phyloP scores from a whole-genome alignment of 2,113 vertebrate genomes.

The Pristiophorus japonicus region DNA sequence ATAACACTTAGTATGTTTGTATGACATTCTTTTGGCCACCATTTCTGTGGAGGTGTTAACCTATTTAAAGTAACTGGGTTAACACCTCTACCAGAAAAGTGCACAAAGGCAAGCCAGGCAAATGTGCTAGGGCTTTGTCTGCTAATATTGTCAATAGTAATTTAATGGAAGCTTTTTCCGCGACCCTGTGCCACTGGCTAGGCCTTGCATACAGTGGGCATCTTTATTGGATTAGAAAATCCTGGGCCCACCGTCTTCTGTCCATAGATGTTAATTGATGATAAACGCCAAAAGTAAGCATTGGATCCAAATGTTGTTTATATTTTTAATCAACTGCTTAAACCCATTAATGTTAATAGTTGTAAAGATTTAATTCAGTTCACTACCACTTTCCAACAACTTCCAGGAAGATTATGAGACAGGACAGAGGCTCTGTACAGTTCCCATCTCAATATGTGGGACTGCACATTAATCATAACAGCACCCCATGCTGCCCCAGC shows the following conservation, averaged over 20 bases:
- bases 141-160: too few species aligned
- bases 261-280: too few species aligned
- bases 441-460: too few species aligned
- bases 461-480: background rate
- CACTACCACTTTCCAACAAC: background rate
- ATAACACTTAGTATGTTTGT: too few species aligned
- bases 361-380: too few species aligned
- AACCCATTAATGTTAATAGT: too few species aligned
- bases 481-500: background rate
- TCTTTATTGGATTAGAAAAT: background rate
- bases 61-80: background rate
- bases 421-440: background rate
- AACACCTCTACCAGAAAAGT: background rate
- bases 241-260: background rate
- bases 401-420: background rate
- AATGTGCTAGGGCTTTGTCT: background rate
- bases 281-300: background rate
- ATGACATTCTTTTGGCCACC: background rate
- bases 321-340: too few species aligned
- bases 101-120: background rate
- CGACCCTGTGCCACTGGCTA: background rate
- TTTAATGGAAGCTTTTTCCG: background rate
- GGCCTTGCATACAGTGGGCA: background rate
- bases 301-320: too few species aligned
- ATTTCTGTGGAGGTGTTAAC: background rate